phyloP scores from a whole-genome alignment of 1,140 invertebrate genomes.

The Andrena cerasifolii region DNA sequence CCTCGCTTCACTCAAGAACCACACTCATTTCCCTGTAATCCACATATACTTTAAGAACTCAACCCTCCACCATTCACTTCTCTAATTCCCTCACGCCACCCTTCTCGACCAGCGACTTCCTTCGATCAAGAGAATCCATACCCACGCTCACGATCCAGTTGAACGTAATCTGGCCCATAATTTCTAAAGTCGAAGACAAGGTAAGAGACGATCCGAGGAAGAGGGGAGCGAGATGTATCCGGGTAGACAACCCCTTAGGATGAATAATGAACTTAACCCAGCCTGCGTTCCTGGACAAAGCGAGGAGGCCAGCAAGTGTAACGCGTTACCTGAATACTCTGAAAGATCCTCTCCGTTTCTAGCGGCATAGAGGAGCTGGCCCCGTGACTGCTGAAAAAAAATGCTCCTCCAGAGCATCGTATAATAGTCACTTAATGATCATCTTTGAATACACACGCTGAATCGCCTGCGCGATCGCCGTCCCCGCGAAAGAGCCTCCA shows the following conservation, averaged over 20 bases:
- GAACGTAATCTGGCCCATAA: too few species aligned
- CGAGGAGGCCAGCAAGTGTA: conserved; percentile 66
- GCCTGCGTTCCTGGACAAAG: conserved; percentile 57
- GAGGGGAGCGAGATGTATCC: conserved; percentile 44
- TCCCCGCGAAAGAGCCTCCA: conserved; percentile 37
- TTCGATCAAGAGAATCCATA: too few species aligned
- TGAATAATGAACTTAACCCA: conserved; percentile 62
- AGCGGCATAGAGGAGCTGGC: conserved; percentile 8
- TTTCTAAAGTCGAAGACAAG: too few species aligned
- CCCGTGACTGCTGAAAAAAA: conserved; percentile 54
- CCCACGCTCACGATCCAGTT: too few species aligned
- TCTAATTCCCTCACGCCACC: too few species aligned
- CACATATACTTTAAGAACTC: too few species aligned
- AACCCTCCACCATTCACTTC: too few species aligned
- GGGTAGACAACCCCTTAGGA: conserved; percentile 56
- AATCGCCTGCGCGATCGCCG: conserved; percentile 62
- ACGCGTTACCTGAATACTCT: conserved; percentile 57
- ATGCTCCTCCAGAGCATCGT: conserved; percentile 51
- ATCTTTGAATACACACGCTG: conserved; percentile 64
- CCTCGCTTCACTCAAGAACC: too few species aligned
- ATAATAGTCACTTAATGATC: conserved; percentile 69
- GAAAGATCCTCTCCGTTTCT: conserved; percentile 33
- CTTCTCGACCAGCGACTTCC: too few species aligned
- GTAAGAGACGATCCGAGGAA: too few species aligned
- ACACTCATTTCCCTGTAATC: too few species aligned